Conservation (phyloP, 2,797 vertebrate species). For the Dermochelys coriacea region DNA sequence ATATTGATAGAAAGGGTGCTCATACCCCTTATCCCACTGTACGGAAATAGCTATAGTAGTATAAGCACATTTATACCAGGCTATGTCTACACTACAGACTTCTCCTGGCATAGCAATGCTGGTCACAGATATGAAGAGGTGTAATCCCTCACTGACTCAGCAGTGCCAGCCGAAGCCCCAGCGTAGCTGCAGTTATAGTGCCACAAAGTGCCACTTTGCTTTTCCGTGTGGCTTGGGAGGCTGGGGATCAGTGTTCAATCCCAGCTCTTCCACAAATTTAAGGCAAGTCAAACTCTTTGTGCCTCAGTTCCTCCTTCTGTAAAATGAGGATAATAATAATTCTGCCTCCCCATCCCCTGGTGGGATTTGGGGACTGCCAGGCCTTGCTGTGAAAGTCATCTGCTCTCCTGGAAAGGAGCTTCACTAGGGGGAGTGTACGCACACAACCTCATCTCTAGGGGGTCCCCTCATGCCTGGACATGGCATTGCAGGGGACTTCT, state of each 20-base stretch:
- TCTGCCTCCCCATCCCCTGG: too few relatives aligned
- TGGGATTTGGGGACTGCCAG: too few relatives aligned
- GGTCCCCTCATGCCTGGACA: neutral
- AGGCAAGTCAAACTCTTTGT: neutral
- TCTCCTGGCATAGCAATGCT: neutral
- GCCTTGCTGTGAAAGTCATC: neutral
- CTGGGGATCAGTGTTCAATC: neutral
- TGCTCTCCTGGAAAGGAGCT: neutral
- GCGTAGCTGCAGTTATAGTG: too few relatives aligned
- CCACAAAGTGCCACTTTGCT: too few relatives aligned
- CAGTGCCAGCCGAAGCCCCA: neutral
- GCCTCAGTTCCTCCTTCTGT: neutral
- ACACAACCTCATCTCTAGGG: too few relatives aligned
- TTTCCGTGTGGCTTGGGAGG: neutral
- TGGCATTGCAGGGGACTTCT: neutral
- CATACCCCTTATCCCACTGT: neutral
- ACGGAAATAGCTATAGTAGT: neutral
- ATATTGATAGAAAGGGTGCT: neutral
- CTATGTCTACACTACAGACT: neutral
- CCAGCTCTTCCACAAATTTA: neutral
- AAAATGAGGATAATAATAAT: too few relatives aligned
- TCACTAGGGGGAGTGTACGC: neutral
- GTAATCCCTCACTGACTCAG: neutral
- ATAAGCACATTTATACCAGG: neutral
- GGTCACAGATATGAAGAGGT: neutral